A percentile compares a stretch with the other conserved stretches of the same genome.
These are phyloP conservation scores for Globicephala melas DNA, from an alignment of 2,113 vertebrate genomes.

Conservation along the genomic window DNA sequence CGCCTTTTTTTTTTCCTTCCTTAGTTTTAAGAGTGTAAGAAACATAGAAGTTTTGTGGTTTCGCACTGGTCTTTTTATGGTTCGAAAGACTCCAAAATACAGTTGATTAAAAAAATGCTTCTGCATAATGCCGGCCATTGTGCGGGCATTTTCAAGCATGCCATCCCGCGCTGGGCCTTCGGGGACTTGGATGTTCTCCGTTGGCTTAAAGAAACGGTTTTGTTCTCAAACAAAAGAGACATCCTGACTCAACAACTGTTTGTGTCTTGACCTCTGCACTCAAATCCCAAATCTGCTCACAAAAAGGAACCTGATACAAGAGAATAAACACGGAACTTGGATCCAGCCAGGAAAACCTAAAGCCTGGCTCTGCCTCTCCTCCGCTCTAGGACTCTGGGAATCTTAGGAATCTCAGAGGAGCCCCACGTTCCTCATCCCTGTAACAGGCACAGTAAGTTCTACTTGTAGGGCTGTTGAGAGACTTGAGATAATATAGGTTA, in stretches of 20 bases:
- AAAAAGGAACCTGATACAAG: neutral
- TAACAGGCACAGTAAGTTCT: neutral
- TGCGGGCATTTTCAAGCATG: conserved; percentile 49
- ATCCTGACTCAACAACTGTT: neutral
- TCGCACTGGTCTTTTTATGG: conserved; percentile 82
- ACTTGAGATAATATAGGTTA: neutral
- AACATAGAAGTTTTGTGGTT: conserved; percentile 80
- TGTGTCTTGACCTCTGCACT: neutral
- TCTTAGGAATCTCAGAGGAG: neutral
- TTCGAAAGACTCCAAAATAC: conserved; percentile 79
- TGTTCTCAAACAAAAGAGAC: conserved; percentile 29
- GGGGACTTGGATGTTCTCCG: neutral
- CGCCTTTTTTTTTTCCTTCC: conserved; percentile 39
- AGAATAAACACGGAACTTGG: rapidly evolving
- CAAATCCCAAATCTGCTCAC: neutral
- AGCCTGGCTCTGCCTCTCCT: neutral
- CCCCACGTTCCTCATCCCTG: neutral
- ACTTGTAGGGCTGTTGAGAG: neutral
- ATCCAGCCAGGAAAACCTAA: neutral
- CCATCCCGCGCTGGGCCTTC: neutral
- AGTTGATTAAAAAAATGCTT: conserved; percentile 73
- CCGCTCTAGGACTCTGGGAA: too few species aligned
- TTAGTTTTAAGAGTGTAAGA: conserved; percentile 73
- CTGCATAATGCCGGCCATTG: conserved; percentile 67
- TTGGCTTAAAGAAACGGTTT: neutral